These are phyloP conservation scores for Sula dactylatra DNA, from an alignment of 2,113 vertebrate genomes.

Conservation along the genomic window DNA sequence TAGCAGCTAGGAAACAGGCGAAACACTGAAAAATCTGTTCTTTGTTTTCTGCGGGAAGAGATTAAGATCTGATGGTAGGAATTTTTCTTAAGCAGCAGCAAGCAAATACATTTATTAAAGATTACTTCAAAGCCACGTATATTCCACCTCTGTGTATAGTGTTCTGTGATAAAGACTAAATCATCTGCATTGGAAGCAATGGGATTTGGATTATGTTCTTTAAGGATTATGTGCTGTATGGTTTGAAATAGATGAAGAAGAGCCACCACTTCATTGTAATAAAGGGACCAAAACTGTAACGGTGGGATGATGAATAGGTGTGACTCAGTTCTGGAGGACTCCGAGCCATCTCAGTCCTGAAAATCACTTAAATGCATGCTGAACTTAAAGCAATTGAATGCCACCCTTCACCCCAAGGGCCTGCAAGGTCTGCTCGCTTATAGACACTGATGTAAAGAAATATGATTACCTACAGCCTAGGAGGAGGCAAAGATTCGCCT, in stretches of 20 bases:
- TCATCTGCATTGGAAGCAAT: not conserved
- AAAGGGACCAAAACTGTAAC: not conserved
- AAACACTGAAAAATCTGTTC: slow-evolving; percentile 20
- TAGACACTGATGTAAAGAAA: not conserved
- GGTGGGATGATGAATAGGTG: not conserved
- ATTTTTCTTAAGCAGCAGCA: not conserved
- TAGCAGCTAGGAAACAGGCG: not conserved
- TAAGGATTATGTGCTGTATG: not conserved
- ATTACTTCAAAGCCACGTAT: not conserved
- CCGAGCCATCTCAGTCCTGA: not conserved
- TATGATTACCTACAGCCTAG: not conserved
- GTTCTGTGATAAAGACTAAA: not conserved
- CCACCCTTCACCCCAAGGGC: not conserved
- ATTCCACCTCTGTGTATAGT: not conserved
- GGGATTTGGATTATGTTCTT: not conserved
- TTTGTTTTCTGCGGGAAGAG: not conserved
- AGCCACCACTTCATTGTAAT: not conserved
- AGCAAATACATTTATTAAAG: not conserved
- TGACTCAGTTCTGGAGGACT: not conserved
- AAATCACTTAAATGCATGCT: not conserved
- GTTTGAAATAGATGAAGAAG: not conserved
- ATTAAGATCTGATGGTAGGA: slow-evolving; percentile 19
- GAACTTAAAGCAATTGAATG: not conserved
- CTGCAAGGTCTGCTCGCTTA: not conserved
- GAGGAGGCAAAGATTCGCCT: not conserved